Evolutionary conservation across 2,113 vertebrate species (phyloP), one percentile per base, ranked within the genome.

Genomic region (Scalopus aquaticus): DNA sequence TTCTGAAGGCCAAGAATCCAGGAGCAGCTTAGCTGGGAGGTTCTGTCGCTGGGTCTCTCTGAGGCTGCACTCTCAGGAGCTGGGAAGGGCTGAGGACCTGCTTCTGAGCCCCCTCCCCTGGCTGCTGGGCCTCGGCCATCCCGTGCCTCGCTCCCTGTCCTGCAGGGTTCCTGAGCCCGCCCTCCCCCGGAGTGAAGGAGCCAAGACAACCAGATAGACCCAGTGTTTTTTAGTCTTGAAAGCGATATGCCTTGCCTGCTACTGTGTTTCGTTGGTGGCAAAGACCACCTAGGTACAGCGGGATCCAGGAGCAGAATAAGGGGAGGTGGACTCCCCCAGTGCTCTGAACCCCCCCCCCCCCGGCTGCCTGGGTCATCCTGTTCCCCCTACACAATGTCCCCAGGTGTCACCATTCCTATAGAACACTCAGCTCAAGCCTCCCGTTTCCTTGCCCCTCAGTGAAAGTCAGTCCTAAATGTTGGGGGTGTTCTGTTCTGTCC

Each of bases 121-220:
- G 42, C 37, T 15, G 20, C 6, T n/a, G 83, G 49, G 44, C 44
- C 5, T 44, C 77, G 13, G 39, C 0, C n/a, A n/a, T 44, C 44
- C 44, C 0, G 83, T 60, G 46, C 51, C 17, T 0, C 2, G n/a
- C 88, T 30, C 3, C 10, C 0, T 35, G 26, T 46, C 44, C n/a
- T n/a, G n/a, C n/a, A n/a, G n/a, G n/a, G n/a, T n/a, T n/a, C n/a
- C n/a, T n/a, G n/a, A n/a, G n/a, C n/a, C n/a, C n/a, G n/a, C n/a
- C 39, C 44, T 67, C 77, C 5, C 24, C 77, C 7, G 13, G n/a
- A 58, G 35, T 15, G 54, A 77, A 9, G 32, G 17, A 70, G 10
- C 78, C 1, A 11, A 56, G 39, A 87, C 42, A 37, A 72, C 69
- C 67, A 70, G 44, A n/a, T 24, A 49, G 49, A 64, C 35, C 35